Evolutionary conservation across 2,888 invertebrate genomes (phyloP).

Genomic region (Polydrusus tereticollis): DNA sequence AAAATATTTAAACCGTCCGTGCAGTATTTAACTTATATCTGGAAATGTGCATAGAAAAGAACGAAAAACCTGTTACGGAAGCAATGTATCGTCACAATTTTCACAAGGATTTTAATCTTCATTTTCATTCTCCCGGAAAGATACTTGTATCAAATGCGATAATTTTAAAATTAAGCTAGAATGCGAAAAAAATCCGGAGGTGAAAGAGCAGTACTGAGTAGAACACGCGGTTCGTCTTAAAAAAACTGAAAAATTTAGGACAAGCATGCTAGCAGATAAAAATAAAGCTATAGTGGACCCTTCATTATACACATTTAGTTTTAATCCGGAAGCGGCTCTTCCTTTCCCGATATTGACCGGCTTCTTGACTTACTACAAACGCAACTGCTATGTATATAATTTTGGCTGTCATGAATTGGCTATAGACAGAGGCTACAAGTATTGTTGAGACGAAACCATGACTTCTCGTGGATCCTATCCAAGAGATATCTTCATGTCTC

Average conservation of each 20-base stretch:
- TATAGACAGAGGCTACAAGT: neutral
- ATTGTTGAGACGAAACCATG: neutral
- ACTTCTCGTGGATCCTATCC: neutral
- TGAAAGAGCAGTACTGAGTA: no score
- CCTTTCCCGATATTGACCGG: neutral
- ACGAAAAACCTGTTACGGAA: neutral
- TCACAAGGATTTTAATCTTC: neutral
- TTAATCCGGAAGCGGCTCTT: neutral
- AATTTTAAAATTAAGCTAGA: neutral
- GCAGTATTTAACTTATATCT: neutral
- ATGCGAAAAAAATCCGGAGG: no score
- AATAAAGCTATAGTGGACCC: neutral
- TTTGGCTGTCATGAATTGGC: neutral
- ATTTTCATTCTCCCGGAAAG: neutral
- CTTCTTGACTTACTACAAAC: neutral
- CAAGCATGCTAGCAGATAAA: neutral
- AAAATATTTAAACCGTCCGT: neutral
- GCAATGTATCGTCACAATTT: neutral
- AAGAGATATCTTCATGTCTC: neutral
- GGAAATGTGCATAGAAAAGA: neutral
- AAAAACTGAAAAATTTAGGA: neutral
- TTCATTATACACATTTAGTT: neutral
- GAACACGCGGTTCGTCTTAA: no score
- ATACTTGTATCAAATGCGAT: neutral
- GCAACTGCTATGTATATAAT: neutral